phyloP scores from a whole-genome alignment of 2,113 vertebrate genomes.

The Dolichotis patagonum region DNA sequence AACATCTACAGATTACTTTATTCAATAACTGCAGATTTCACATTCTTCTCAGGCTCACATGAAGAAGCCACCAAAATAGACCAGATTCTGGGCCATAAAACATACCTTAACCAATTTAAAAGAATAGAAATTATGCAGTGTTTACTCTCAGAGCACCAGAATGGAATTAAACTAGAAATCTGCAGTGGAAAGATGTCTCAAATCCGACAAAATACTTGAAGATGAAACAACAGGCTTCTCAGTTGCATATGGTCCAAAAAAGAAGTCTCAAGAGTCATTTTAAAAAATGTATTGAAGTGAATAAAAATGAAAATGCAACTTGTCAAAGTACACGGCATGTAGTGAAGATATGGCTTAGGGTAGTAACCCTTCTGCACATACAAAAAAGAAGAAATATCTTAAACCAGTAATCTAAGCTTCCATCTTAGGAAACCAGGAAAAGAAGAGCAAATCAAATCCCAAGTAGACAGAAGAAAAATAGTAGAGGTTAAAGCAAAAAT shows the following conservation, averaged over 20 bases:
- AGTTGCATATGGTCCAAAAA: neutral
- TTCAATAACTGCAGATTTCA: neutral
- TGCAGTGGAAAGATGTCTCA: neutral
- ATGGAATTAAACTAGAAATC: neutral
- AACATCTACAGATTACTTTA: neutral
- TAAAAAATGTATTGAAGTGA: neutral
- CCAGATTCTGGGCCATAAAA: neutral
- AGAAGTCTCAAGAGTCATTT: neutral
- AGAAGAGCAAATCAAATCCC: neutral
- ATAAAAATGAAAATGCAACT: neutral
- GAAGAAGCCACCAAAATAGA: neutral
- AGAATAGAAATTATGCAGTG: neutral
- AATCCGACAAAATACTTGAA: neutral
- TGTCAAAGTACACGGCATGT: too few relatives aligned
- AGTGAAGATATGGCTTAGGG: neutral
- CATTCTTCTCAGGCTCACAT: neutral
- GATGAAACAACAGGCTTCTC: neutral
- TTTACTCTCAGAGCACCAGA: neutral
- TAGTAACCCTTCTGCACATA: neutral
- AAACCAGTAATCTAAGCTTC: neutral
- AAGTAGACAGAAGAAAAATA: neutral
- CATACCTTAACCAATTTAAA: too few relatives aligned
- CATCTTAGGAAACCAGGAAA: neutral
- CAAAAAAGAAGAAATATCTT: neutral
- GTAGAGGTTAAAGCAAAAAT: neutral